Conservation (phyloP, 2,113 vertebrate genomes). For the Casuarius casuarius region DNA sequence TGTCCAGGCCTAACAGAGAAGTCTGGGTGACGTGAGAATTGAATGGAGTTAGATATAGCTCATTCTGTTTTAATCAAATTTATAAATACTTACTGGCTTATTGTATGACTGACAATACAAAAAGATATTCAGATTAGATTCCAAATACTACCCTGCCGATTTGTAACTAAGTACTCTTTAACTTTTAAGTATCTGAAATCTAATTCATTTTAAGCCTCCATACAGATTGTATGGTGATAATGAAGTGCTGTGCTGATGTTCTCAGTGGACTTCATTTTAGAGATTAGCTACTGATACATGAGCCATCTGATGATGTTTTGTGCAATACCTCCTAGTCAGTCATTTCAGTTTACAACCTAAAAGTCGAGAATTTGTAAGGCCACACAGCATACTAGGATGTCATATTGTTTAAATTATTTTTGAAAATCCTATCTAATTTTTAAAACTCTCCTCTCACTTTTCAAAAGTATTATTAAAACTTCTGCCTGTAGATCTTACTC, state of each 20-base stretch:
- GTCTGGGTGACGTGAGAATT: not conserved
- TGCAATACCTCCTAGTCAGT: not conserved
- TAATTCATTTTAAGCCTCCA: not conserved
- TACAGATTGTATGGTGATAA: not conserved
- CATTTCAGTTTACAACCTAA: not conserved
- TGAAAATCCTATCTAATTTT: not conserved
- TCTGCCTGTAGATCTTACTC: not conserved
- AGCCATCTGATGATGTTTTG: not conserved
- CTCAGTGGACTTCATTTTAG: not conserved
- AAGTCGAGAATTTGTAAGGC: not conserved
- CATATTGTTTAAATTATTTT: not conserved
- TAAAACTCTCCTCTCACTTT: not conserved
- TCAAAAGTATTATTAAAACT: not conserved
- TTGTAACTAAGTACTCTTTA: not conserved
- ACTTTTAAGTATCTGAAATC: not conserved
- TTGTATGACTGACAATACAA: not conserved
- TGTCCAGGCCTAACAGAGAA: not conserved
- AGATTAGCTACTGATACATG: not conserved
- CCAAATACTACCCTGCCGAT: not conserved
- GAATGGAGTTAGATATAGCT: not conserved
- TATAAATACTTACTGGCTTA: not conserved
- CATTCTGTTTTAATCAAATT: not conserved
- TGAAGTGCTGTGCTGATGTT: not conserved
- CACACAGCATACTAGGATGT: not conserved
- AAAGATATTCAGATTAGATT: not conserved